These are phyloP conservation scores for Phrynosoma blainvillii DNA, from an alignment of 2,113 vertebrate species.

Conservation along the genomic window DNA sequence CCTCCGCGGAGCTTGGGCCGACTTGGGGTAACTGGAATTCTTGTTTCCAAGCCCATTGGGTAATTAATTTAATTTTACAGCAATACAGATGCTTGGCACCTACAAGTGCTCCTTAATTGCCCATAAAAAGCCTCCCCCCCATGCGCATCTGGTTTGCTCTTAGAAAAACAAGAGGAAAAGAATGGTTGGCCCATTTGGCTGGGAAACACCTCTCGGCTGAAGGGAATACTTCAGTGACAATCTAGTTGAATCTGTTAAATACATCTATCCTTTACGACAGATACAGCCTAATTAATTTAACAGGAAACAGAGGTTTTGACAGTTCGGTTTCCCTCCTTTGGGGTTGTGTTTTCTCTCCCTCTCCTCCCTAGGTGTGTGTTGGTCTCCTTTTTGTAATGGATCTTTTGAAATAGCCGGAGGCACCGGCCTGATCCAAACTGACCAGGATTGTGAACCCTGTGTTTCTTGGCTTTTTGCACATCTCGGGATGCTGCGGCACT, in stretches of 20 bases:
- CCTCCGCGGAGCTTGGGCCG: constrained; percentile 28
- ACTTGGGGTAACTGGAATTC: constrained; percentile 36
- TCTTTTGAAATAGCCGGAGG: not conserved
- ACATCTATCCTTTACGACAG: constrained; percentile 17
- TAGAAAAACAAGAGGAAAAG: constrained; percentile 55
- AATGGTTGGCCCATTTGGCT: constrained; percentile 36
- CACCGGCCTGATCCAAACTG: not conserved
- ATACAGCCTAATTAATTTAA: constrained; percentile 31
- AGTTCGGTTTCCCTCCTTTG: not conserved
- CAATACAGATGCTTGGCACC: constrained; percentile 63
- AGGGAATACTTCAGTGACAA: constrained; percentile 8
- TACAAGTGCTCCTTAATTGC: constrained; percentile 47
- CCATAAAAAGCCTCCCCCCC: constrained; percentile 37
- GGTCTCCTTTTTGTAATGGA: not conserved
- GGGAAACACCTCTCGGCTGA: constrained; percentile 39
- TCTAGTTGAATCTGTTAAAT: constrained; percentile 43
- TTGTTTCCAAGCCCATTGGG: constrained; percentile 52
- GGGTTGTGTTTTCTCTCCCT: too few relatives aligned
- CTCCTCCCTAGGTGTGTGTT: not conserved
- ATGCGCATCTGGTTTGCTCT: constrained; percentile 51
- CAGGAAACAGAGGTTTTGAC: constrained; percentile 13
- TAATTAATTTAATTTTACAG: constrained; percentile 67
- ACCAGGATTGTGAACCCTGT: too few relatives aligned
- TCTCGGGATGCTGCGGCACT: too few relatives aligned
- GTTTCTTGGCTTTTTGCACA: too few relatives aligned